A percentile compares a stretch with the other conserved stretches of the same genome.
Conservation (phyloP, 2,113 vertebrate genomes). For the Erinaceus europaeus region DNA sequence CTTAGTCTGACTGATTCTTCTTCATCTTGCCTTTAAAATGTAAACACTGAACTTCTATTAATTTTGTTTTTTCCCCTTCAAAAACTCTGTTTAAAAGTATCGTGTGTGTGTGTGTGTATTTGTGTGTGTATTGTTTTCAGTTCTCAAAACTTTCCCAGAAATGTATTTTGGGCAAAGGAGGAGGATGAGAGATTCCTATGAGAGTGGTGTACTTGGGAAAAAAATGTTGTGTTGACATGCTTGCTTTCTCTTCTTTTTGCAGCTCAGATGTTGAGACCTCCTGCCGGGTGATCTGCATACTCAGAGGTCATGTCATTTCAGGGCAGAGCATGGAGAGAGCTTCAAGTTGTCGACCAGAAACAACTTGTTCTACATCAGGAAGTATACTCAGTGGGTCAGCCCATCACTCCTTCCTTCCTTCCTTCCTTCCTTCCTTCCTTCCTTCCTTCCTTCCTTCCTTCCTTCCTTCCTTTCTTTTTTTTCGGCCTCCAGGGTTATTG, state of each 20-base stretch:
- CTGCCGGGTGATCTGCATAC: rapidly evolving
- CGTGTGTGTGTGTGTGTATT: background rate
- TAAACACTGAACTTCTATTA: background rate
- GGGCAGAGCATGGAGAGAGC: background rate
- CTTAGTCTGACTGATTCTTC: background rate
- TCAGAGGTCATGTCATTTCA: background rate
- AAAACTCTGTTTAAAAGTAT: background rate
- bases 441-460: too few relatives aligned
- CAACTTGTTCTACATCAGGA: background rate
- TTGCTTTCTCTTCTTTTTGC: background rate
- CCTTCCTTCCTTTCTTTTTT: too few relatives aligned
- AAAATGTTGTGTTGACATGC: rapidly evolving
- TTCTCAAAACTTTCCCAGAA: background rate
- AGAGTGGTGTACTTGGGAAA: background rate
- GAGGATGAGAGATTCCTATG: rapidly evolving
- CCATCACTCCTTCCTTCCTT: too few relatives aligned
- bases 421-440: too few relatives aligned
- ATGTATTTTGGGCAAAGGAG: too few relatives aligned
- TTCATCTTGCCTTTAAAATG: background rate
- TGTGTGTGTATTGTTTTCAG: background rate
- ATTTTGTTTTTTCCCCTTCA: background rate
- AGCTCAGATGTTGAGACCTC: background rate
- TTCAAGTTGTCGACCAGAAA: background rate
- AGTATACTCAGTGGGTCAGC: background rate
- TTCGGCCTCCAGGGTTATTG: too few relatives aligned